Conservation (phyloP, 2,888 invertebrate genomes). For the Epinotia brunnichana region DNA sequence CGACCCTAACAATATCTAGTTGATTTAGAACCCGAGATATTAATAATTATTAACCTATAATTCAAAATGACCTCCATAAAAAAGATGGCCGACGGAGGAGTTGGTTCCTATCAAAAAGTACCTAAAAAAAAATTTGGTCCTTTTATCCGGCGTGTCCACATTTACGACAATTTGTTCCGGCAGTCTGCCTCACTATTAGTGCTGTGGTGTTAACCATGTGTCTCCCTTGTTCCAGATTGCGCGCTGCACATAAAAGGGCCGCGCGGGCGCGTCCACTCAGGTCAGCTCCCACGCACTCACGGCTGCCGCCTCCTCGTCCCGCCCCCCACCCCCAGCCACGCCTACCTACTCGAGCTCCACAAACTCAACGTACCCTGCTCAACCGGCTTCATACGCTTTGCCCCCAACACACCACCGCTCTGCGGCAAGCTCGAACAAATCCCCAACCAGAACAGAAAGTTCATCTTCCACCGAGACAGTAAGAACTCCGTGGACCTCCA, state of each 20-base stretch:
- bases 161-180: too few species aligned
- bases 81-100: too few species aligned
- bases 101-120: too few species aligned
- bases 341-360: slow-evolving; percentile 86
- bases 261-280: slow-evolving; percentile 80
- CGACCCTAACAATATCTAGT: too few species aligned
- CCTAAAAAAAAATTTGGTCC: too few species aligned
- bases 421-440: slow-evolving; percentile 90
- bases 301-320: slow-evolving; percentile 85
- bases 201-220: not conserved
- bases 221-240: slow-evolving; percentile 83
- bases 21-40: too few species aligned
- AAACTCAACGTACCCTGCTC: slow-evolving; percentile 88
- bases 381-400: slow-evolving; percentile 84
- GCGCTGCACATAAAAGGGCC: slow-evolving; percentile 77
- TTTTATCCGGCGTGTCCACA: too few species aligned
- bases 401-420: slow-evolving; percentile 77
- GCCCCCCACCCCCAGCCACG: slow-evolving; percentile 71
- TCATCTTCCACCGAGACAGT: slow-evolving; percentile 81
- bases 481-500: slow-evolving; percentile 83
- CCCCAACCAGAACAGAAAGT: slow-evolving; percentile 80
- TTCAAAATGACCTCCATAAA: too few species aligned
- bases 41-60: too few species aligned
- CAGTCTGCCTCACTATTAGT: too few species aligned
- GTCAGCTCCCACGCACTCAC: slow-evolving; percentile 77